Base-by-base conservation (phyloP, 2,888 invertebrate species). In the Metallyticus violacea region DNA sequence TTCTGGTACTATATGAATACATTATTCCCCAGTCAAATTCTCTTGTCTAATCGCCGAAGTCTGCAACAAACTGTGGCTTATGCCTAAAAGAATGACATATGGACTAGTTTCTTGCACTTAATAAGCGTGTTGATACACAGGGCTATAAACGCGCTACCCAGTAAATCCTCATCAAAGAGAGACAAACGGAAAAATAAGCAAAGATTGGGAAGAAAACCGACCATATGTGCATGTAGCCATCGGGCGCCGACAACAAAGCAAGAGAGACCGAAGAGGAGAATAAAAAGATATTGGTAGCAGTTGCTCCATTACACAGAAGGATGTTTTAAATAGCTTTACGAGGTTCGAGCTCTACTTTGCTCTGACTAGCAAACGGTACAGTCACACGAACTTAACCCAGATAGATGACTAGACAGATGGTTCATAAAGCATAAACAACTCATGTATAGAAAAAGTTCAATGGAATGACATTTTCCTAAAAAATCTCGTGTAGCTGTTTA, bases 131-230 rank as follows among this genome's bases (percentile, higher is more conserved):
- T 62, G 40, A 62, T 62, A 9, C 15, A 22, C 22, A 6, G 40
- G 22, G 40, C 40, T 62, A 76, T 82, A 82, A 82, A 82, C 15
- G 26, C 9, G 62, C 26, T 82, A 26, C 22, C 62, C 76, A 40
- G 76, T 76, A 82, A 82, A 82, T 62, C 82, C 82, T 82, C 76
- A 7, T 62, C 82, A 82, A 82, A 82, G 82, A 25, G 62, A 62
- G 9, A 76, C 26, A 82, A 27, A 82, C 76, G 40, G 62, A 82
- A 76, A 76, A 62, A 82, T 82, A 82, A 82, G 76, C 82, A 82
- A 22, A 80, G 22, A 62, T 15, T 62, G 15, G 40, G 40, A 62
- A 81, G 81, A 76, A 9, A 62, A 82, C 22, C 27, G 82, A 62
- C 6, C 82, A 82, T 26, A 27, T 82, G 26, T n/a, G 29, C 81